Evolutionary conservation across 2,113 vertebrate genomes (phyloP), one percentile per base, ranked within the genome.

Genomic region (Cricetomys ansorgei): DNA sequence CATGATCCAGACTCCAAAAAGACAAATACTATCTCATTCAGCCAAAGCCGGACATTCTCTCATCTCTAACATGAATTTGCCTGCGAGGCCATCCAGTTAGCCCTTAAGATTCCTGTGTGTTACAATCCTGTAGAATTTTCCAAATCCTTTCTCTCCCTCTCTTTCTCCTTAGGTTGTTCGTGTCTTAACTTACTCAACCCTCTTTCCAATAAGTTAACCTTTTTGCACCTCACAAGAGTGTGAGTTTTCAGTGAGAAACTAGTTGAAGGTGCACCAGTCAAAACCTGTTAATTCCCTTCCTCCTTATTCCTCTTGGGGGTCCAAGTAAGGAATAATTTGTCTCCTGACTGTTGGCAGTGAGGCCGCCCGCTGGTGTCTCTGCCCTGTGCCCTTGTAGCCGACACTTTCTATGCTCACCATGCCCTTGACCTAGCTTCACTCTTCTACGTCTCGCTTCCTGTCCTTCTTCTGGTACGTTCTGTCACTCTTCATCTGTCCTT

Each of bases 131-230:
- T 43, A 81, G 67, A 93, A 84, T 64, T 79, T 40, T 34, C 90
- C 48, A 86, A 70, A 65, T 59, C 34, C 59, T 91, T 81, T 27
- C 16, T 80, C 81, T 70, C 5, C 1, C 40, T 10, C 13, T 6
- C n/a, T 23, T 70, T 67, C 57, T n/a, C 50, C 45, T 88, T 64
- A 29, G 8, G 19, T 76, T 73, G 45, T 27, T 91, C 57, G 21
- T 59, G 50, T 25, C 75, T 48, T 79, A 73, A 92, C 27, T 92
- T 90, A 37, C 37, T 91, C 45, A 50, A 80, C 50, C n/a, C 69
- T 92, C 55, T 91, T 80, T 75, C n/a, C 69, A 84, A 29, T 53
- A 70, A 72, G 67, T 40, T 91, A 89, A 57, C 31, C 64, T 91
- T 37, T 45, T 57, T 81, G 62, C 57, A 25, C 37, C 29, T 81